Base-by-base conservation (phyloP, 2,797 vertebrate species). In the Lepidocolaptes lacrymiger region DNA sequence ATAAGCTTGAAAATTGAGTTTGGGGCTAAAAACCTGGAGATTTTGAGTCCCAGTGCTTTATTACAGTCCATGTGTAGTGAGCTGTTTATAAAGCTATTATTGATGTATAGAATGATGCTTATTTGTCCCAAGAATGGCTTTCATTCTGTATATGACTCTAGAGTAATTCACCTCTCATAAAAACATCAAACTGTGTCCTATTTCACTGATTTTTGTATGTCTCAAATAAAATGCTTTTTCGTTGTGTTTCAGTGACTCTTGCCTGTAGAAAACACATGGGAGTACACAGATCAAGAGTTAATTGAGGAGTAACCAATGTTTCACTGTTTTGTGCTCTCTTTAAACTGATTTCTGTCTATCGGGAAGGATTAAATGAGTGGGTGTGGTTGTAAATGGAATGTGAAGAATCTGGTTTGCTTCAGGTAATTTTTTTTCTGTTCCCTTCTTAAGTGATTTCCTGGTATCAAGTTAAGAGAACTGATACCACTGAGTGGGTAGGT, bases 51-150 rank as follows among this genome's bases (percentile, higher is more conserved):
- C 36, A 49, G 1, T 73, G 58, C 54, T 71, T 88, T 81, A 34
- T 75, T 86, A 48, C 28, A 79, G 51, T 76, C 18, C 8, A 6
- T 41, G 20, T 77, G 39, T 67, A 64, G 59, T 59, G 68, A 74
- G 36, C 30, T 62, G 24, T 88, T 95, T 80, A 68, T 83, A 61
- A 75, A 89, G 54, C 61, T 90, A 39, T 92, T 81, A 62, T 21
- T 69, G 80, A 86, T 88, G 19, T 61, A 55, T 94, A 91, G 46
- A 66, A 84, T 55, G n/a, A 72, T 92, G 26, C 89, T 93, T 94
- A 85, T 89, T 92, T 80, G 69, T 72, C 83, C 63, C 55, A 62
- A 67, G 51, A 88, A 81, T 36, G 37, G 7, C 34, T 93, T 89
- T 78, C 18, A 49, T 90, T 91, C 82, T 61, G 4, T 77, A 11